Evolutionary conservation across 2,797 vertebrate genomes (phyloP).

Genomic region (Pangasius larnaudii): DNA sequence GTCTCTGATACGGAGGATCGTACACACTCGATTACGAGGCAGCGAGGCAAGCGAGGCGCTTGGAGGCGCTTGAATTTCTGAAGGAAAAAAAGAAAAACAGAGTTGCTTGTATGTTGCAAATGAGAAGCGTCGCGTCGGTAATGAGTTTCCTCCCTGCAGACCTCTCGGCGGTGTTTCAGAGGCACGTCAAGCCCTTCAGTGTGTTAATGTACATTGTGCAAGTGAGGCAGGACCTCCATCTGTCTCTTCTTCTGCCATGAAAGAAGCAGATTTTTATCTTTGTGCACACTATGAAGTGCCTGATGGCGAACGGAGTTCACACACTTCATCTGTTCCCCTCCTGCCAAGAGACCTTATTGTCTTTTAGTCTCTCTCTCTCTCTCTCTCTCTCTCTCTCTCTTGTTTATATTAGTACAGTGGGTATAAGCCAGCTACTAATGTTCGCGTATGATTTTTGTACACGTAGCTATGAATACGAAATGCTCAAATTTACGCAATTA

Average conservation of each 20-base stretch:
- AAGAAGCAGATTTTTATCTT: constrained; percentile 12
- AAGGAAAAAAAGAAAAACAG: constrained; percentile 13
- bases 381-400: background rate
- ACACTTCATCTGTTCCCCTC: constrained; percentile 1
- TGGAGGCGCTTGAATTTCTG: constrained; percentile 19
- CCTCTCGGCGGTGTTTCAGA: constrained; percentile 17
- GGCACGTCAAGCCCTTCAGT: constrained; percentile 24
- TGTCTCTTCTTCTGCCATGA: constrained; percentile 22
- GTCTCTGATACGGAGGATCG: constrained; percentile 4
- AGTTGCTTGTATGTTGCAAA: constrained; percentile 47
- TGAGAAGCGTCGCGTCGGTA: constrained; percentile 45
- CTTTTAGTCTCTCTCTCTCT: background rate
- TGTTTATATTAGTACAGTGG: background rate
- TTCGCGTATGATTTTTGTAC: background rate
- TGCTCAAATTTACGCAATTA: no score
- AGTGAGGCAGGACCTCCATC: constrained; percentile 36
- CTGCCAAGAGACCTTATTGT: constrained; percentile 13
- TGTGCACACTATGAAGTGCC: constrained; percentile 36
- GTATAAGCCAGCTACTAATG: background rate
- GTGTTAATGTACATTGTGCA: constrained; percentile 14
- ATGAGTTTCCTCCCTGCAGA: constrained; percentile 52
- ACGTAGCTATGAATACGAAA: no score
- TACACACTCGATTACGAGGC: constrained; percentile 28
- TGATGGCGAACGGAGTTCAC: constrained; percentile 15
- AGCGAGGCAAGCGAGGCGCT: background rate